Evolutionary conservation across 2,113 vertebrate genomes (phyloP).

Genomic region (Atractosteus spatula): DNA sequence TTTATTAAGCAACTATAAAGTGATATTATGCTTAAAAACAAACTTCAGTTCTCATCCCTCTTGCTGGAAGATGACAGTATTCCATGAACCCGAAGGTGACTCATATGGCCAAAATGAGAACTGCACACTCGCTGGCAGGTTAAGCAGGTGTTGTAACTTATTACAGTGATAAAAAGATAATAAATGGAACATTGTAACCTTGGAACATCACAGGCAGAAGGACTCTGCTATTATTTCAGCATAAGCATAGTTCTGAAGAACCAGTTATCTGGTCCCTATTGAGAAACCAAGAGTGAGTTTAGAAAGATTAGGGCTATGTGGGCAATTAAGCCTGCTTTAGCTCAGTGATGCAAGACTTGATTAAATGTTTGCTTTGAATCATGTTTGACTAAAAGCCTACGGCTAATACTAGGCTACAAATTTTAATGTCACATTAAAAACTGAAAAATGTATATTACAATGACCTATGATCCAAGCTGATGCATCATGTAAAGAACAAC

Average conservation of each 20-base stretch:
- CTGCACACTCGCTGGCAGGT: no score
- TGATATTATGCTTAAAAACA: no score
- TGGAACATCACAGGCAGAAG: no score
- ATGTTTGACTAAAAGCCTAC: constrained; percentile 4
- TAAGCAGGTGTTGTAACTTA: no score
- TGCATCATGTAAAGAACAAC: background rate
- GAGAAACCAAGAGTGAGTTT: constrained; percentile 7
- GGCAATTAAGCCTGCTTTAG: constrained; percentile 5
- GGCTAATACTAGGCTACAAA: background rate
- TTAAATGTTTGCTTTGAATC: constrained; percentile 11
- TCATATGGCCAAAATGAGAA: no score
- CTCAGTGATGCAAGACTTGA: background rate
- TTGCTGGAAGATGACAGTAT: no score
- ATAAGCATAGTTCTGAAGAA: background rate
- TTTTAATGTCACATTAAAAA: background rate
- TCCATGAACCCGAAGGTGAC: no score
- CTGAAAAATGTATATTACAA: background rate
- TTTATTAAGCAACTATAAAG: no score
- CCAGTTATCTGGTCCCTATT: background rate
- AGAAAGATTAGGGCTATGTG: constrained; percentile 9
- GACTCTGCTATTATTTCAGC: no score
- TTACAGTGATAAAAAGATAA: no score
- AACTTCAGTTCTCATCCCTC: no score
- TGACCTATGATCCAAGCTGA: background rate
- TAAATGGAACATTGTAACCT: no score